A percentile compares a stretch with the other conserved stretches of the same genome.
Conservation (phyloP, 2,888 invertebrate species). For the Pyrrhia umbra region DNA sequence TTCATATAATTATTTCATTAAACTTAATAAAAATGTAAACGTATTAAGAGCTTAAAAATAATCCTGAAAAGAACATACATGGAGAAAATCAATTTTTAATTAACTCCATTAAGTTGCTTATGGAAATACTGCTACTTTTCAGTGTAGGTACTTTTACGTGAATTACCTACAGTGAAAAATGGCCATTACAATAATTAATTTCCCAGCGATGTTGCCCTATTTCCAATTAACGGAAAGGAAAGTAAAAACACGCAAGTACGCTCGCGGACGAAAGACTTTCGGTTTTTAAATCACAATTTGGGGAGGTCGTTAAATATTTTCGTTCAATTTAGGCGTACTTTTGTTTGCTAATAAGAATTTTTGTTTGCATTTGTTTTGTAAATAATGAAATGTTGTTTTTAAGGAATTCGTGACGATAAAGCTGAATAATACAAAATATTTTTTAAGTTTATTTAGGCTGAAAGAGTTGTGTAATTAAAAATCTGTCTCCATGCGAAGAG, state of each 20-base stretch:
- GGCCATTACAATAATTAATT: slow-evolving; percentile 56
- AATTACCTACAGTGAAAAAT: slow-evolving; percentile 33
- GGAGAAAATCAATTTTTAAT: slow-evolving; percentile 18
- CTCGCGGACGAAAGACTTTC: slow-evolving; percentile 27
- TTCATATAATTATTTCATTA: not conserved
- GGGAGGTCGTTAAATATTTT: slow-evolving; percentile 42
- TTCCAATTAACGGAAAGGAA: slow-evolving; percentile 55
- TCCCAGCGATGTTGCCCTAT: slow-evolving; percentile 35
- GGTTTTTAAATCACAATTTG: slow-evolving; percentile 41
- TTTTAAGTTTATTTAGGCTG: too few relatives aligned
- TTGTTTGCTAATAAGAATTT: slow-evolving; percentile 28
- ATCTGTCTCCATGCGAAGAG: not conserved
- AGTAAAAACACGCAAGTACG: slow-evolving; percentile 59
- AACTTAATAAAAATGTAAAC: too few relatives aligned
- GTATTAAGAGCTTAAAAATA: not conserved
- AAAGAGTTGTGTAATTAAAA: not conserved
- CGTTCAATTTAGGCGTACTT: slow-evolving; percentile 41
- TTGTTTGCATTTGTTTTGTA: slow-evolving; percentile 26
- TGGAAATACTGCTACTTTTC: slow-evolving; percentile 22
- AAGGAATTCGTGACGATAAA: not conserved
- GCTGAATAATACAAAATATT: not conserved
- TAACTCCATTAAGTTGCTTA: slow-evolving; percentile 4
- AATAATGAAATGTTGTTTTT: slow-evolving; percentile 40
- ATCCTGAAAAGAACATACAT: not conserved
- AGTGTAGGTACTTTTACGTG: slow-evolving; percentile 17